These are phyloP conservation scores for Entelurus aequoreus DNA, from an alignment of 2,113 vertebrate genomes.

Conservation along the genomic window DNA sequence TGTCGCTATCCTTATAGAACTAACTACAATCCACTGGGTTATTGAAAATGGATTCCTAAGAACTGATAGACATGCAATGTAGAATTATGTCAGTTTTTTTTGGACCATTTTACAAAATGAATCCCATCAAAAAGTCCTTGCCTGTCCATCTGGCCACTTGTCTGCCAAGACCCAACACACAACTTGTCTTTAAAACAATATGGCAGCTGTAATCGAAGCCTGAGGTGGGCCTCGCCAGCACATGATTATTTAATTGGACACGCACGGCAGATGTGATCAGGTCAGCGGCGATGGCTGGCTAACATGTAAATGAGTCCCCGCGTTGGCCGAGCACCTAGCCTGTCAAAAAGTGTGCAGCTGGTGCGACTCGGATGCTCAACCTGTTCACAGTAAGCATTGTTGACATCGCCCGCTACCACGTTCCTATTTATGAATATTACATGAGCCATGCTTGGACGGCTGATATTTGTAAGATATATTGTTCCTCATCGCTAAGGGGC, in stretches of 20 bases:
- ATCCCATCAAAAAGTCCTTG: slow-evolving; percentile 11
- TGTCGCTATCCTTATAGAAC: not conserved
- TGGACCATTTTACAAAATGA: not conserved
- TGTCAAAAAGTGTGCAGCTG: slow-evolving; percentile 49
- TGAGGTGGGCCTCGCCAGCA: slow-evolving; percentile 37
- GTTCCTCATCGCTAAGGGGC: slow-evolving; percentile 62
- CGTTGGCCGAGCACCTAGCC: slow-evolving; percentile 38
- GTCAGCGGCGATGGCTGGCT: slow-evolving; percentile 34
- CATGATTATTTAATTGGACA: slow-evolving; percentile 62
- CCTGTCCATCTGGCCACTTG: slow-evolving; percentile 24
- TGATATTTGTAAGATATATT: slow-evolving; percentile 73
- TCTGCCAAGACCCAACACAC: slow-evolving; percentile 21
- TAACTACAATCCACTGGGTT: too few relatives aligned
- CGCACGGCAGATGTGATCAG: slow-evolving; percentile 57
- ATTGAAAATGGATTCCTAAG: too few relatives aligned
- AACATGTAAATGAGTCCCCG: slow-evolving; percentile 54
- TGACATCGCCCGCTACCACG: slow-evolving; percentile 57
- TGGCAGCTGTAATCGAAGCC: slow-evolving; percentile 48
- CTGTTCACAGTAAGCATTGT: slow-evolving; percentile 54
- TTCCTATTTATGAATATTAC: slow-evolving; percentile 66
- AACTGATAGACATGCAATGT: too few relatives aligned
- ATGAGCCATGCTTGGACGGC: slow-evolving; percentile 54
- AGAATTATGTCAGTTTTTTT: not conserved
- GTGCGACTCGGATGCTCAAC: slow-evolving; percentile 55
- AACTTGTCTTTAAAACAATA: slow-evolving; percentile 46